Evolutionary conservation across 64 coral and sea anemone genomes (phyloP).

Genomic region (Acropora tenuis): DNA sequence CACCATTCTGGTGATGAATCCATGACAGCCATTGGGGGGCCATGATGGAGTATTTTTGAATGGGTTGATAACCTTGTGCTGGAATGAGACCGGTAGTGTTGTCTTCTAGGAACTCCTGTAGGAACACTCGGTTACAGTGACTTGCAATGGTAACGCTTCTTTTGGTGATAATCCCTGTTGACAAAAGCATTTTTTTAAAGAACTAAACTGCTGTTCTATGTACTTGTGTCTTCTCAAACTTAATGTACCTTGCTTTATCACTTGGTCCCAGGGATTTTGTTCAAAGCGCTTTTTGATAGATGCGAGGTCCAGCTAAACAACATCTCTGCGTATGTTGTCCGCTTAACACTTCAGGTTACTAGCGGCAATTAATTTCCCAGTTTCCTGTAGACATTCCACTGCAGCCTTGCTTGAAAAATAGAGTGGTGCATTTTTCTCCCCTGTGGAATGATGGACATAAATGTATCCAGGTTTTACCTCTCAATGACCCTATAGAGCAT

Average conservation of each 20-base stretch:
- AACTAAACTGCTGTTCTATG: background rate
- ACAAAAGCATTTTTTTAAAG: background rate
- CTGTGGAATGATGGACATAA: background rate
- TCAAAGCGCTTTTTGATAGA: background rate
- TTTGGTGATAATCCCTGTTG: background rate
- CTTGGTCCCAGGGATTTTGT: background rate
- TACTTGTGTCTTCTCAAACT: background rate
- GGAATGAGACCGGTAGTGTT: background rate
- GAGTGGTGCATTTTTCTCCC: background rate
- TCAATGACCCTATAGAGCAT: too few species aligned
- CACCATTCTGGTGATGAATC: background rate
- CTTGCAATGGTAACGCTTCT: background rate
- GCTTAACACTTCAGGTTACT: background rate
- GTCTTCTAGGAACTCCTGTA: background rate
- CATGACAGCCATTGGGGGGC: background rate
- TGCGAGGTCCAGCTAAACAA: background rate
- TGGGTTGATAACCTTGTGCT: background rate
- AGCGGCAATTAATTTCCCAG: background rate
- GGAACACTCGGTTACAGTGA: slow-evolving; percentile 21
- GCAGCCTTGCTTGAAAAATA: background rate
- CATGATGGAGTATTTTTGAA: background rate
- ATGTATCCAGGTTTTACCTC: too few species aligned
- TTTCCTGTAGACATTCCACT: background rate
- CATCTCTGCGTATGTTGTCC: background rate
- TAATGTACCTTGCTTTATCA: background rate